phyloP scores from a whole-genome alignment of 2,113 vertebrate species.

The Anolis carolinensis region DNA sequence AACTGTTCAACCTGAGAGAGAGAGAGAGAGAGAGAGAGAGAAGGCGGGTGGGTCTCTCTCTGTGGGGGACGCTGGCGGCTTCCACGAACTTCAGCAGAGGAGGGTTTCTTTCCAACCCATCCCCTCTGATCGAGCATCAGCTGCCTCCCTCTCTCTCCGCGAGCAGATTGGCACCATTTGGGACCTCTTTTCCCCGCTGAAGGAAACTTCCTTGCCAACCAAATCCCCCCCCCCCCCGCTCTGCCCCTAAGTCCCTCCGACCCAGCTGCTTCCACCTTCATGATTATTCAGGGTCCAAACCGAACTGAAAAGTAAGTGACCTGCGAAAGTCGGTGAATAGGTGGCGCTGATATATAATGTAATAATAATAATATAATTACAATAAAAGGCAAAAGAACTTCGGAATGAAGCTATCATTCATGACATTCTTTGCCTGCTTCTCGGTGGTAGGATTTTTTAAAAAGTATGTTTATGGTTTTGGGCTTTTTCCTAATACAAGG shows the following conservation, averaged over 20 bases:
- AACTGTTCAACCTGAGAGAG: slow-evolving; percentile 74
- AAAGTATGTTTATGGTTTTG: slow-evolving; percentile 76
- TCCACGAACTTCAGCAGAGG: slow-evolving; percentile 92
- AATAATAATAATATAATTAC: no score
- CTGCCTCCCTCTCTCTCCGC: slow-evolving; percentile 83
- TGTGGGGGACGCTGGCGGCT: slow-evolving; percentile 84
- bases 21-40: slow-evolving; percentile 76
- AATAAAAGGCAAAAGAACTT: slow-evolving; percentile 81
- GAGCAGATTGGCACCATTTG: slow-evolving; percentile 96
- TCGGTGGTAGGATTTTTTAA: slow-evolving; percentile 77
- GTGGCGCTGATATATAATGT: slow-evolving; percentile 84
- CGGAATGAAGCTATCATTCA: slow-evolving; percentile 84
- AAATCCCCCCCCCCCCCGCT: not conserved
- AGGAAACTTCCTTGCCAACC: slow-evolving; percentile 88
- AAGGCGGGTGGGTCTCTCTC: slow-evolving; percentile 24
- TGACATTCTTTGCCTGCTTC: slow-evolving; percentile 86
- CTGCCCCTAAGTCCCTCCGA: slow-evolving; percentile 53
- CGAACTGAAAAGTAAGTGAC: slow-evolving; percentile 80
- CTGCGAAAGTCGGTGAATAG: slow-evolving; percentile 81
- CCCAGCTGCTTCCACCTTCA: slow-evolving; percentile 75
- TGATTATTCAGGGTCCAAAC: slow-evolving; percentile 77
- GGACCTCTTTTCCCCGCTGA: slow-evolving; percentile 77
- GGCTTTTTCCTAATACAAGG: no score
- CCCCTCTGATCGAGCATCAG: slow-evolving; percentile 83
- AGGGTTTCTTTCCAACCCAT: slow-evolving; percentile 87